phyloP scores from a whole-genome alignment of 2,797 vertebrate genomes.

The Crenuchus spilurus region DNA sequence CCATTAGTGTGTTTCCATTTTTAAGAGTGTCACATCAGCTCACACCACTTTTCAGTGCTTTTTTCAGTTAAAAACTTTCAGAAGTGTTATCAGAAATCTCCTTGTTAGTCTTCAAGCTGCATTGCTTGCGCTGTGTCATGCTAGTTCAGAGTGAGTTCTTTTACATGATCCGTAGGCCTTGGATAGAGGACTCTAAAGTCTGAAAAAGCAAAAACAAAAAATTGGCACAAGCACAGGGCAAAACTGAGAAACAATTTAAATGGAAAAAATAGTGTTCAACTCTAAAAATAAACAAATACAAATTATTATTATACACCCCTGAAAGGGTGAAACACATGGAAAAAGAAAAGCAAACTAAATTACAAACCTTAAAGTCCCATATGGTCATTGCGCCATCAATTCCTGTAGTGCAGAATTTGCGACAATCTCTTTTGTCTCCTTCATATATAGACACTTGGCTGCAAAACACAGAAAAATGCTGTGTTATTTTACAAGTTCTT shows the following conservation, averaged over 20 bases:
- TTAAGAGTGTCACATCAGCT: constrained; percentile 82
- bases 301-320: too few relatives aligned
- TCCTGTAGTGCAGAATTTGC: constrained; percentile 99
- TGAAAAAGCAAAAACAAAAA: constrained; percentile 64
- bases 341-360: background rate
- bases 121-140: constrained; percentile 64
- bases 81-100: constrained; percentile 60
- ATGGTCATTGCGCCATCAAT: constrained; percentile 99
- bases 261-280: background rate
- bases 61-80: constrained; percentile 58
- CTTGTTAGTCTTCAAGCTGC: constrained; percentile 63
- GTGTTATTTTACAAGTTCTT: too few relatives aligned
- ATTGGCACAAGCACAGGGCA: background rate
- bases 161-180: constrained; percentile 98
- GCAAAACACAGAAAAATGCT: constrained; percentile 40
- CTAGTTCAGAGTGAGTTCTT: constrained; percentile 71
- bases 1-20: constrained; percentile 37
- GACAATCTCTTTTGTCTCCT: constrained; percentile 98
- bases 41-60: constrained; percentile 72
- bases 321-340: too few relatives aligned
- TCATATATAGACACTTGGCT: constrained; percentile 99
- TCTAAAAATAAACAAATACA: background rate
- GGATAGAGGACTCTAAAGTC: constrained; percentile 97
- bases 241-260: background rate
- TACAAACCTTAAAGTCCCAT: constrained; percentile 96